Evolutionary conservation across 2,888 invertebrate genomes (phyloP), one percentile per base, ranked within the genome.

Genomic region (Patella ulyssiponensis): DNA sequence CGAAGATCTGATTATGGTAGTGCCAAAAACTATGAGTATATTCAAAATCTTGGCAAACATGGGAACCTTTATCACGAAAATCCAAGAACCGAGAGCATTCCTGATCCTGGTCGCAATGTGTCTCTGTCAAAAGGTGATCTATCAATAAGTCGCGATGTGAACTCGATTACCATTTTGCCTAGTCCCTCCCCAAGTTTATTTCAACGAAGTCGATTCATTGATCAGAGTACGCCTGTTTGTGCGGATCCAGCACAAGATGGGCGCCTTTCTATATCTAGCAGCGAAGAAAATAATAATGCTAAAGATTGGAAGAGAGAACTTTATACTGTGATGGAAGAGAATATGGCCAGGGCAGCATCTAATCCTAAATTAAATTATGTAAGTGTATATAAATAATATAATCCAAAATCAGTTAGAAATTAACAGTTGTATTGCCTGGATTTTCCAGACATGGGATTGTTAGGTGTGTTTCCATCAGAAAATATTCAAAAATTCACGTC

Each of bases 211-310:
- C 83, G 80, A 71, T 82, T 86, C 69, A 74, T 86, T 27, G 88
- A 88, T 73, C 88, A 88, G 78, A 87, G 87, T 71, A 86, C 86
- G 15, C 87, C 88, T 1, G 79, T 85, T 27, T 75, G 80, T 20
- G 82, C 81, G 9, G 83, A 83, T 23, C 76, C 83, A 27, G 77
- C 82, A 4, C 77, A 80, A 44, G 71, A 64, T 64, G 64, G 64
- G 0, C 64, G 14, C 23, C 64, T 64, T 12, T 64, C 64, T 14
- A 3, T 23, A 3, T 64, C 64, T 23, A 12, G 20, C 51, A 17
- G 70, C 23, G 74, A 72, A 54, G 79, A 75, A 20, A 53, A 52
- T n/a, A 77, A 79, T 20, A 51, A 54, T 51, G 64, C 69, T 75
- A 69, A 75, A 74, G 73, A 76, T 69, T 64, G 74, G 80, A 27